phyloP scores from a whole-genome alignment of 2,888 invertebrate genomes.

The Troglohyphantes excavatus region DNA sequence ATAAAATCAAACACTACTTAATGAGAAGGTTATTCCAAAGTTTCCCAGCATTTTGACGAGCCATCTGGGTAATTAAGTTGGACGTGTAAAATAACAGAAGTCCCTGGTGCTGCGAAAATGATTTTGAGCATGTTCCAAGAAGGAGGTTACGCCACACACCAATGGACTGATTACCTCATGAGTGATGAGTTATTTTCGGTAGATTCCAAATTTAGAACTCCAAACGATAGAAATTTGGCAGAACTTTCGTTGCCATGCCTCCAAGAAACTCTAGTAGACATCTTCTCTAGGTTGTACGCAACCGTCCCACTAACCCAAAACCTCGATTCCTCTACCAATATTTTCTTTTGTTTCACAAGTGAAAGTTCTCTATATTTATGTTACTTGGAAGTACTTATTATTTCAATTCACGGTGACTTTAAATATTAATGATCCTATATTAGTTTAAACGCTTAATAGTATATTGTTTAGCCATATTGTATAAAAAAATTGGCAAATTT shows the following conservation, averaged over 20 bases:
- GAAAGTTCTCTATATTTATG: background rate
- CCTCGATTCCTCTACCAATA: background rate
- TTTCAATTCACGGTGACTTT: too few species aligned
- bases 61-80: slow-evolving; percentile 33
- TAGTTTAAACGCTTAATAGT: too few species aligned
- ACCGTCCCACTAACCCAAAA: slow-evolving; percentile 64
- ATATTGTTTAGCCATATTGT: too few species aligned
- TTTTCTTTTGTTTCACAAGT: slow-evolving; percentile 4
- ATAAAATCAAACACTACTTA: too few species aligned
- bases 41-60: background rate
- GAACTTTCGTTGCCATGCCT: slow-evolving; percentile 33
- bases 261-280: slow-evolving; percentile 39
- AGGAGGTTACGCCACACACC: slow-evolving; percentile 6
- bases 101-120: slow-evolving; percentile 19
- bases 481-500: too few species aligned
- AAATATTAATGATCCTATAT: too few species aligned
- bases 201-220: slow-evolving; percentile 44
- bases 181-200: slow-evolving; percentile 65
- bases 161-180: slow-evolving; percentile 61
- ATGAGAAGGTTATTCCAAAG: too few species aligned
- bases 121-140: slow-evolving; percentile 55
- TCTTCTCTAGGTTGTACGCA: slow-evolving; percentile 15
- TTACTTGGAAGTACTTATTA: background rate
- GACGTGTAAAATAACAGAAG: slow-evolving; percentile 28
- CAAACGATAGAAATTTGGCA: slow-evolving; percentile 43